Base-by-base conservation (phyloP, 2,113 vertebrate species). In the Mastomys coucha region DNA sequence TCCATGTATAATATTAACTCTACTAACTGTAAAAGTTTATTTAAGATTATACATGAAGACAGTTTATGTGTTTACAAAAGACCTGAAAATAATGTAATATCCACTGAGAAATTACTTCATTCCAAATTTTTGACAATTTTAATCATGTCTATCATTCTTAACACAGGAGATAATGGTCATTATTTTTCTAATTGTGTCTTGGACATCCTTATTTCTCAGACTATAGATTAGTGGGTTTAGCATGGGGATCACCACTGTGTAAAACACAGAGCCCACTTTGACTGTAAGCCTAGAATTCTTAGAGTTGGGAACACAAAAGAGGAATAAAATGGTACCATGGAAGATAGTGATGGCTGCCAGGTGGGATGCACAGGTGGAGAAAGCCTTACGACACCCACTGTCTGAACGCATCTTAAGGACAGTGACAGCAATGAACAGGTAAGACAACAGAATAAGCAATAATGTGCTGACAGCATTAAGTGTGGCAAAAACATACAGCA, bases 381-480 rank as follows among this genome's bases (percentile, higher is more conserved):
- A 86, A 20, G 84, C 84, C 42, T 86, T 86, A 4, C 14, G 84
- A 2, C 10, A 17, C 5, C 42, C 84, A 69, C 42, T 86, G 63
- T 42, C 63, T 22, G 84, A 86, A 22, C 11, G 42, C 63, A 69
- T 86, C 63, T 49, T 86, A 17, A 86, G n/a, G 28, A 86, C 42
- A 45, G 84, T 69, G 12, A 86, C 42, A 86, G 96, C 2, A 8
- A 98, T 97, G 49, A 91, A 89, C 0, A 42, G 1, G 0, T 97
- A 98, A 26, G 97, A 98, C 19, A 51, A 49, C 11, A 97, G 94
- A 22, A 97, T 94, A 33, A 91, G 75, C 26, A 97, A 2, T 1
- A 96, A 93, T 24, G 95, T 97, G 72, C 96, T 94, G 5, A 95
- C 14, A 19, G 69, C 95, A 75, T 93, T 97, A 33, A 98, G 96